Evolutionary conservation across 2,797 vertebrate species (phyloP), one percentile per base, ranked within the genome.

Genomic region (Monodelphis domestica): DNA sequence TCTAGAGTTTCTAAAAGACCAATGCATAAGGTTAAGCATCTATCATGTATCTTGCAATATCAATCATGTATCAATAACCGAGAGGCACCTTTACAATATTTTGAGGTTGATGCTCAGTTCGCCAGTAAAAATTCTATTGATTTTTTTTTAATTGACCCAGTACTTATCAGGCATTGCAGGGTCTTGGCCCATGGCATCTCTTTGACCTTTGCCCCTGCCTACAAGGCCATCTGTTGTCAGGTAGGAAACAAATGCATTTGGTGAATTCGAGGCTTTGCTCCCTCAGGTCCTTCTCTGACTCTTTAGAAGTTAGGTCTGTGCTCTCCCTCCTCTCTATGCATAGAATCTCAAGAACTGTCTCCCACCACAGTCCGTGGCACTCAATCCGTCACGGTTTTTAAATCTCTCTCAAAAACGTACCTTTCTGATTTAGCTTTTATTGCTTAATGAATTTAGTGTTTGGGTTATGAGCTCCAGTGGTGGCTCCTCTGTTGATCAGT

Each of bases 101-200:
- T 93, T 11, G 93, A 92, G 90, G 96, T 59, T 94, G 84, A 63
- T 56, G 89, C 97, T 95, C 63, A 90, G 56, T 54, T 95, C 92
- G 96, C 91, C 70, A 95, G 96, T 96, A 97, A 98, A 97, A 94
- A 97, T 78, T 94, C 63, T 96, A 97, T 96, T 97, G 97, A 97
- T 98, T 98, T 98, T 97, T n/a, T 78, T 95, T 97, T 98, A 97
- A 96, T 96, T 89, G 56, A 24, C 90, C 97, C 90, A 53, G 93
- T 95, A 91, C 97, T 98, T 98, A 98, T 96, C 95, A 97, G 89
- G 78, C 92, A 17, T 33, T 26, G 33, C 96, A 96, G 95, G 91
- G 93, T 96, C 97, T 97, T 84, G 1, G 38, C 91, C 94, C 94
- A 91, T 89, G 95, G 96, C 96, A 90, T 92, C 95, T 63, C 29